phyloP scores from a whole-genome alignment of 2,797 vertebrate genomes.

The Tapera naevia region DNA sequence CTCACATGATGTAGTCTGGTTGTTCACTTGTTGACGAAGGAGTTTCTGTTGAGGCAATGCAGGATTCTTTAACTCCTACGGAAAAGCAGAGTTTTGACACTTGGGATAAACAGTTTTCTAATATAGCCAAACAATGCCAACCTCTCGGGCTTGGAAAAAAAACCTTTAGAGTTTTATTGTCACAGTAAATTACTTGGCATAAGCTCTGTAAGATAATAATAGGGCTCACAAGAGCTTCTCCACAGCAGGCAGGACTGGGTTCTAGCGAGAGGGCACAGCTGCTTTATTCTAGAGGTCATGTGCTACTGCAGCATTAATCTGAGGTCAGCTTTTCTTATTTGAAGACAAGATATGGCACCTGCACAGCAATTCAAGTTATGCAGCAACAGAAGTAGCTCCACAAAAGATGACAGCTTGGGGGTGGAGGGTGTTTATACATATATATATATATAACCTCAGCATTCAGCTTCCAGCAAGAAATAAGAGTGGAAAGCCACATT shows the following conservation, averaged over 20 bases:
- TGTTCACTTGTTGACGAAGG: slow-evolving; percentile 78
- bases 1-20: slow-evolving; percentile 89
- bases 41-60: slow-evolving; percentile 73
- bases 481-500: not conserved
- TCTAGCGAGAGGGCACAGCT: slow-evolving; percentile 18
- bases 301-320: slow-evolving; percentile 1
- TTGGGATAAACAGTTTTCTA: not conserved
- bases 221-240: slow-evolving; percentile 1
- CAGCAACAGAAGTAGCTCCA: slow-evolving; percentile 58
- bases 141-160: slow-evolving; percentile 25
- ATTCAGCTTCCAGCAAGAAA: slow-evolving; percentile 38
- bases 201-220: slow-evolving; percentile 41
- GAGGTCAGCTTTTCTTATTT: slow-evolving; percentile 50
- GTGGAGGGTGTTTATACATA: no score
- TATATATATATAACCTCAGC: not conserved
- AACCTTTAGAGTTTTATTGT: slow-evolving; percentile 19
- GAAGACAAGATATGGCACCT: slow-evolving; percentile 46
- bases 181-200: slow-evolving; percentile 22
- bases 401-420: slow-evolving; percentile 40
- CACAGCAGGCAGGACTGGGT: not conserved
- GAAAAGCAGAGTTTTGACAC: slow-evolving; percentile 47
- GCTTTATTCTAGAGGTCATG: slow-evolving; percentile 33
- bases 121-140: slow-evolving; percentile 17
- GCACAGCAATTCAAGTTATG: slow-evolving; percentile 56
- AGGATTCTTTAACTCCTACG: slow-evolving; percentile 81